Conservation (phyloP, 2,113 vertebrate genomes). For the Nycticorax nycticorax region DNA sequence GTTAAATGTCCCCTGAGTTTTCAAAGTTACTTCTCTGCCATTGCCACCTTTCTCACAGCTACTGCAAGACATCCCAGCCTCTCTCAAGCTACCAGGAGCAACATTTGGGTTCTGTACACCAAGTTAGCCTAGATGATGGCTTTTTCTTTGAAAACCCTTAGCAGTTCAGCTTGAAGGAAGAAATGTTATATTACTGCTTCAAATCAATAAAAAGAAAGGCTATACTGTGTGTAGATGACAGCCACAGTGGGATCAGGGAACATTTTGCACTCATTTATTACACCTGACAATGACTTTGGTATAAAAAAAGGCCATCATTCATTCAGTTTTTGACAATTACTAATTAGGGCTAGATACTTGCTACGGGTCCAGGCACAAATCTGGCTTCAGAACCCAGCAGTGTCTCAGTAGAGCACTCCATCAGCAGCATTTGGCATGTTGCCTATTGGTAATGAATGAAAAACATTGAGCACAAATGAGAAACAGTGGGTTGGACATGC, state of each 20-base stretch:
- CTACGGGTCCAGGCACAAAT: constrained; percentile 16
- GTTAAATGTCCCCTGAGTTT: neutral
- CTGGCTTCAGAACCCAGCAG: constrained; percentile 20
- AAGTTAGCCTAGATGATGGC: neutral
- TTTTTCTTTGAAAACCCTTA: neutral
- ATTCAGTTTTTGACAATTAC: constrained; percentile 12
- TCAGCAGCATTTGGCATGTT: constrained; percentile 6
- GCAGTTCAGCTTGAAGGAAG: neutral
- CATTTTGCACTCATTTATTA: constrained; percentile 24
- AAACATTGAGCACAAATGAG: neutral
- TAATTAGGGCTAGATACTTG: constrained; percentile 29
- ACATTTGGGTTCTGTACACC: neutral
- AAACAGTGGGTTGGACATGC: neutral
- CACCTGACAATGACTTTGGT: constrained; percentile 12
- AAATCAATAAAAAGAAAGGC: constrained; percentile 7
- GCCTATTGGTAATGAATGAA: neutral
- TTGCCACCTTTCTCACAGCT: neutral
- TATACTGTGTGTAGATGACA: neutral
- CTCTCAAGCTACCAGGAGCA: neutral
- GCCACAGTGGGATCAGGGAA: neutral
- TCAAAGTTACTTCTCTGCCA: neutral
- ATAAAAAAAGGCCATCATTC: neutral
- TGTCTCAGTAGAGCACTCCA: constrained; percentile 32
- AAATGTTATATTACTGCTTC: neutral
- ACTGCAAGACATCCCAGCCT: neutral